Evolutionary conservation across 2,888 invertebrate species (phyloP).

Genomic region (Anthophora plumipes): DNA sequence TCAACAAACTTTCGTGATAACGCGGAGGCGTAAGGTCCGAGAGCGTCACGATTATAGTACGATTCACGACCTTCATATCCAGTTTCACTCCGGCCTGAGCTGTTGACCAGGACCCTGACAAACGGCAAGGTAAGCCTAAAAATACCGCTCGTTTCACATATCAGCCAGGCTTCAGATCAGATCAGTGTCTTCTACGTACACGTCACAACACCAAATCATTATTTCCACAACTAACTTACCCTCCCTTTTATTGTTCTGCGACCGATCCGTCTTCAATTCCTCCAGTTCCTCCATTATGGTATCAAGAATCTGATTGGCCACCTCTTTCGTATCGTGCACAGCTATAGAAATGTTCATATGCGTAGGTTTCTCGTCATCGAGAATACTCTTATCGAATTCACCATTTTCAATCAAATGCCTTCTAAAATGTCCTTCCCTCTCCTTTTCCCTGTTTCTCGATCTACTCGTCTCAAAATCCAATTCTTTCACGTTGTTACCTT

Average conservation of each 20-base stretch:
- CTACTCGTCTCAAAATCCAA: neutral
- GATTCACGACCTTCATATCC: conserved; percentile 75
- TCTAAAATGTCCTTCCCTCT: neutral
- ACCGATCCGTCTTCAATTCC: conserved; percentile 69
- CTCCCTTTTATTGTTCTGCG: conserved; percentile 70
- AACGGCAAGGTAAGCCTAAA: conserved; percentile 67
- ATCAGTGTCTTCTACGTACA: neutral
- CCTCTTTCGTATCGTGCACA: conserved; percentile 72
- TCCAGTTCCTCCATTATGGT: conserved; percentile 76
- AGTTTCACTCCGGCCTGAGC: conserved; percentile 74
- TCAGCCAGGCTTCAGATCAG: conserved; percentile 11
- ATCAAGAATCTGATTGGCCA: conserved; percentile 74
- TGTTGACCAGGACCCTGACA: conserved; percentile 77
- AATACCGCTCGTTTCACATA: conserved; percentile 44
- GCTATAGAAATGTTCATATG: conserved; percentile 39
- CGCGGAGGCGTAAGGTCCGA: conserved; percentile 62
- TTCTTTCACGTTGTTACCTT: neutral
- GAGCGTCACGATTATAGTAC: conserved; percentile 68
- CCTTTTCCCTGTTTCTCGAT: neutral
- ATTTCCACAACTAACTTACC: conserved; percentile 55
- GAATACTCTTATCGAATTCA: neutral
- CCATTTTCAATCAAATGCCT: conserved; percentile 2
- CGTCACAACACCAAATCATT: neutral
- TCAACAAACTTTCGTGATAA: conserved; percentile 66
- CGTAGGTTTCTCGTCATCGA: neutral